Conservation (phyloP, 2,797 vertebrate species). For the Xenentodon cancila region DNA sequence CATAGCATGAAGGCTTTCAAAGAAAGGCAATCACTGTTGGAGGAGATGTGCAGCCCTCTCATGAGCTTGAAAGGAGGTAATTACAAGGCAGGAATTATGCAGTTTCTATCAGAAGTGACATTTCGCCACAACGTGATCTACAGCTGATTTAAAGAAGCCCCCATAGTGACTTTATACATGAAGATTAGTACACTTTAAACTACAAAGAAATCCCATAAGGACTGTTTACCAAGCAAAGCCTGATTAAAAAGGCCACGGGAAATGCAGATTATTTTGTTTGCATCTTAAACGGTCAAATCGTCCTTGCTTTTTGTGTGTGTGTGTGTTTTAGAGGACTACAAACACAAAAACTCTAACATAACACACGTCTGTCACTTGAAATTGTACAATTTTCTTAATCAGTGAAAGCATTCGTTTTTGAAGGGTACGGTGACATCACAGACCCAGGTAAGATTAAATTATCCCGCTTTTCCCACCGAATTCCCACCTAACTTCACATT, state of each 20-base stretch:
- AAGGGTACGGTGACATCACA: too few relatives aligned
- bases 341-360: too few relatives aligned
- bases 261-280: neutral
- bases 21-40: slow-evolving; percentile 12
- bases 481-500: too few relatives aligned
- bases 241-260: neutral
- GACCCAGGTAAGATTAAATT: too few relatives aligned
- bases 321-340: too few relatives aligned
- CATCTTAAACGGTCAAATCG: too few relatives aligned
- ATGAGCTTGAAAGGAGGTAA: slow-evolving; percentile 21
- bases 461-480: too few relatives aligned
- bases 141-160: neutral
- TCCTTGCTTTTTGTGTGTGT: neutral
- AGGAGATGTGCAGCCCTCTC: neutral
- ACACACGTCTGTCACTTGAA: too few relatives aligned
- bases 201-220: neutral
- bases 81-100: slow-evolving; percentile 16
- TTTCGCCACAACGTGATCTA: slow-evolving; percentile 4
- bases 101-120: slow-evolving; percentile 4
- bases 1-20: slow-evolving; percentile 8
- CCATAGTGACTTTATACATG: slow-evolving; percentile 4
- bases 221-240: neutral
- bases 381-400: too few relatives aligned
- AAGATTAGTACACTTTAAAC: neutral
- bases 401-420: too few relatives aligned